Percentiles rank a stretch among this genome's conserved stretches.
Conservation (phyloP, 1,140 invertebrate species). For the Helicoverpa zea region DNA sequence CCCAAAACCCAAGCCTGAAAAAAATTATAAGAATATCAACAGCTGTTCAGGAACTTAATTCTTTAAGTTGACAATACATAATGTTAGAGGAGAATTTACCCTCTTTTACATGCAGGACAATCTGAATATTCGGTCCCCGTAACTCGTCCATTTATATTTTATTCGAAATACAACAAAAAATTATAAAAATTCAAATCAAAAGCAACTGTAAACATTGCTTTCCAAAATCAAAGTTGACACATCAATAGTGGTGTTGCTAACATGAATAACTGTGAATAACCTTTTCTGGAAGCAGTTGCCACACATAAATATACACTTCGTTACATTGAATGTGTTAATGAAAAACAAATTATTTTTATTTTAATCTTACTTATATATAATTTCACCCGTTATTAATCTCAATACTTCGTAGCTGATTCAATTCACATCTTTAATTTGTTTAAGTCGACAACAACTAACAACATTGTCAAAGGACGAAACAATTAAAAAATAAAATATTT, state of each 20-base stretch:
- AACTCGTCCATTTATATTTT: slow-evolving; percentile 78
- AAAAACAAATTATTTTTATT: no score
- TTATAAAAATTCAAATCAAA: slow-evolving; percentile 63
- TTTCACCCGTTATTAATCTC: no score
- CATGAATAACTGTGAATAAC: neutral
- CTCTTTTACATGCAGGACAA: slow-evolving; percentile 81
- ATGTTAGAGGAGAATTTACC: slow-evolving; percentile 55
- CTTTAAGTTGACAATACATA: neutral
- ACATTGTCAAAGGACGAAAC: no score
- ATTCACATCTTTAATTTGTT: no score
- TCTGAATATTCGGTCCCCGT: slow-evolving; percentile 79
- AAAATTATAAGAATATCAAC: slow-evolving; percentile 40
- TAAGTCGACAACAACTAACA: no score
- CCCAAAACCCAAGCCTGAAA: slow-evolving; percentile 80
- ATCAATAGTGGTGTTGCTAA: slow-evolving; percentile 13
- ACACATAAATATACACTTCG: neutral
- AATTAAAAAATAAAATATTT: no score
- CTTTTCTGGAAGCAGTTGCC: neutral
- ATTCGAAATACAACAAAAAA: slow-evolving; percentile 52
- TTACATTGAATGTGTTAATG: neutral
- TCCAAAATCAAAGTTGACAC: slow-evolving; percentile 61
- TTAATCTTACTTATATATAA: no score
- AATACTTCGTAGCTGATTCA: no score
- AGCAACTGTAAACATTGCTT: slow-evolving; percentile 59
- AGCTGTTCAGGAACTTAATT: neutral